Conservation (phyloP, 2,888 invertebrate genomes). For the Nineta flava region DNA sequence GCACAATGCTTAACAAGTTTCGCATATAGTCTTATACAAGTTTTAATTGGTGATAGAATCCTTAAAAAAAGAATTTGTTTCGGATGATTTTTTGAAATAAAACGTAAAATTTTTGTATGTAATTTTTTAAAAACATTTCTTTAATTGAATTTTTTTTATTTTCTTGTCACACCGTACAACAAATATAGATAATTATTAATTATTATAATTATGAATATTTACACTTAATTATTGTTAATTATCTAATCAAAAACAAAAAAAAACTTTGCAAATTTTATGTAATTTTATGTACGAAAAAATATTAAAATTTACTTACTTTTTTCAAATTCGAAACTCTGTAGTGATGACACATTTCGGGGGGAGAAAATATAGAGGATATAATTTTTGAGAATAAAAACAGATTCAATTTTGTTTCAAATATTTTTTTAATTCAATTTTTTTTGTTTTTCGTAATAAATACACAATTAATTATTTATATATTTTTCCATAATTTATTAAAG, state of each 20-base stretch:
- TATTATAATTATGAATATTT: constrained; percentile 27
- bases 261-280: not conserved
- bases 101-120: too few species aligned
- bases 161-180: constrained; percentile 29
- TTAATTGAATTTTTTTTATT: constrained; percentile 21
- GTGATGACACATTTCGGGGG: too few species aligned
- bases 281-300: not conserved
- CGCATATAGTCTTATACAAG: too few species aligned
- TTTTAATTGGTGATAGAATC: too few species aligned
- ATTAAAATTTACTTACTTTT: too few species aligned
- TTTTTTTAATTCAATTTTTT: not conserved
- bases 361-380: too few species aligned
- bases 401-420: not conserved
- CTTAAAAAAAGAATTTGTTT: too few species aligned
- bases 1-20: too few species aligned
- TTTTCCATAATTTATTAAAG: too few species aligned
- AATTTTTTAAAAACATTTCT: constrained; percentile 25
- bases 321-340: too few species aligned
- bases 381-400: not conserved
- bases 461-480: not conserved
- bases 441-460: not conserved
- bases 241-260: not conserved
- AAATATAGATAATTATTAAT: constrained; percentile 25
- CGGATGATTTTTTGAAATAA: too few species aligned
- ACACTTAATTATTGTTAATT: constrained; percentile 18